Base-by-base conservation (phyloP, 2,888 invertebrate species). In the Xanthorhoe designata region DNA sequence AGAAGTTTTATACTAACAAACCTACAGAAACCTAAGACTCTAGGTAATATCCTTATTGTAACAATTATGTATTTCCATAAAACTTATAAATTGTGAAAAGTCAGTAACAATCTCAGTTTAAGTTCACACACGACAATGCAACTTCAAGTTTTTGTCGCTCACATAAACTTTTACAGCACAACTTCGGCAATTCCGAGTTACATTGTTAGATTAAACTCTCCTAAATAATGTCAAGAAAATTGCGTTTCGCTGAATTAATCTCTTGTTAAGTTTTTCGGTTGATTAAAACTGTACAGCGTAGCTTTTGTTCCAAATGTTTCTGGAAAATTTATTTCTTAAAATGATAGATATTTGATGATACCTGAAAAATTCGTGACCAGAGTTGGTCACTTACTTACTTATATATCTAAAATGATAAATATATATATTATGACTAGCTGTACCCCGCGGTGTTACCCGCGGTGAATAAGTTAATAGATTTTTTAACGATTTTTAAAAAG, bases 91-190 rank as follows among this genome's bases (percentile, higher is more conserved):
- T 56, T 49, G 35, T 52, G 59, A 6, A 24, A 38, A 59, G 15
- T 6, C 19, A 49, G 10, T 19, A 35, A 19, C 47, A 17, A 4
- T 42, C 45, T 15, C 35, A 53, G 53, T 58, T 29, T 51, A 51
- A 56, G 51, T 56, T 45, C 18, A 56, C 64, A 61, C 57, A 61
- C 51, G 58, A 61, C 60, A 56, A 54, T 59, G 64, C 66, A 64
- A 64, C 51, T 66, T 52, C 35, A 61, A 71, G 68, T 68, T 66
- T 61, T 66, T 68, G 66, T 66, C 66, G 47, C 61, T 38, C 55
- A 15, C 64, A 56, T 62, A 57, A 70, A 70, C 45, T 65, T 70
- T 64, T 59, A 65, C 55, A 66, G 53, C 59, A 10, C 49, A 56
- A 61, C 63, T 69, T 68, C 64, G 13, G 42, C 61, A 68, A 64